phyloP scores from a whole-genome alignment of 2,113 vertebrate genomes.

The Austrofundulus limnaeus region DNA sequence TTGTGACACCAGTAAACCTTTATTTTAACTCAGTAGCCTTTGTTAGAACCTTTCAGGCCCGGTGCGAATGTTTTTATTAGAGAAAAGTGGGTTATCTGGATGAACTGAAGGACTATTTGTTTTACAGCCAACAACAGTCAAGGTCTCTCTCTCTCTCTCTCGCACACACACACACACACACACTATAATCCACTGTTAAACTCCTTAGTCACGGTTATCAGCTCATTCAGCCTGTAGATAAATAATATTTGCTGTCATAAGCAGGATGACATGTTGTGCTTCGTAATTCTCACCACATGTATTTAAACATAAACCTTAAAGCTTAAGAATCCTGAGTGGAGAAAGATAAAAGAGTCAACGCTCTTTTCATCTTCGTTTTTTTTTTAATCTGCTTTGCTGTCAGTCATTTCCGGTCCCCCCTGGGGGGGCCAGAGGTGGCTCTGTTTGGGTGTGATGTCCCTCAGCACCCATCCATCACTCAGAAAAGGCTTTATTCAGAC shows the following conservation, averaged over 20 bases:
- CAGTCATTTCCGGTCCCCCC: slow-evolving; percentile 59
- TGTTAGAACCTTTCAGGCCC: slow-evolving; percentile 12
- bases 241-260: slow-evolving; percentile 5
- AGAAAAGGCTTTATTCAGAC: slow-evolving; percentile 69
- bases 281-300: background rate
- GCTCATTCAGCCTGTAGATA: background rate
- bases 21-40: background rate
- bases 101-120: slow-evolving; percentile 57
- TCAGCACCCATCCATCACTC: slow-evolving; percentile 75
- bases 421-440: slow-evolving; percentile 60
- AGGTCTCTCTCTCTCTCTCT: slow-evolving; percentile 27
- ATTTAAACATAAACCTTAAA: background rate
- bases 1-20: background rate
- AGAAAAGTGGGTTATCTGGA: slow-evolving; percentile 54
- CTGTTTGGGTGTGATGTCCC: slow-evolving; percentile 60
- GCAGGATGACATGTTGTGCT: background rate
- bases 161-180: slow-evolving; percentile 13
- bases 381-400: slow-evolving; percentile 46
- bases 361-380: slow-evolving; percentile 23
- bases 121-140: slow-evolving; percentile 48
- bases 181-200: background rate
- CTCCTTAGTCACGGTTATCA: slow-evolving; percentile 6
- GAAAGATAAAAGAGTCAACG: slow-evolving; percentile 11
- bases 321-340: background rate
- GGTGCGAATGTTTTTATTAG: slow-evolving; percentile 41